phyloP scores from a whole-genome alignment of 1,140 invertebrate species.

The Euglossa dilemma region DNA sequence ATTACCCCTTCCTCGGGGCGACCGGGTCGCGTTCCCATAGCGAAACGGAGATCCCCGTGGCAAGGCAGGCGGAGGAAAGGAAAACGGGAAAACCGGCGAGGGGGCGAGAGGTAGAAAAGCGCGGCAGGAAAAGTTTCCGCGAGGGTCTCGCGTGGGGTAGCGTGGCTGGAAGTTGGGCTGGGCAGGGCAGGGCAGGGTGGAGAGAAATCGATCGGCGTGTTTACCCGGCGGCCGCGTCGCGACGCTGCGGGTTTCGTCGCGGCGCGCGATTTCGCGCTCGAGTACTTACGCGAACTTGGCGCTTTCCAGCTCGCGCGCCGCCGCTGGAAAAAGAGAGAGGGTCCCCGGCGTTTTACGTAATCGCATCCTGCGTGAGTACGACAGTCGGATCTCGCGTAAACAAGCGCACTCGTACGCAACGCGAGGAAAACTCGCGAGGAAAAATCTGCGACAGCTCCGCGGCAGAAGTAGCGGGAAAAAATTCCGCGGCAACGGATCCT shows the following conservation, averaged over 20 bases:
- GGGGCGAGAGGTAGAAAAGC: not conserved
- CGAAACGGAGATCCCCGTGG: too few relatives aligned
- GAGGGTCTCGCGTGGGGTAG: not conserved
- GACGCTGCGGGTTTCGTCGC: constrained; percentile 55
- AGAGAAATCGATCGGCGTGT: constrained; percentile 67
- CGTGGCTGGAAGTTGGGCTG: constrained; percentile 22
- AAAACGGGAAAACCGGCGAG: not conserved
- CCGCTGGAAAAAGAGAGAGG: constrained; percentile 27
- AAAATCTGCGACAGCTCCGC: too few relatives aligned
- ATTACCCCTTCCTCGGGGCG: not conserved
- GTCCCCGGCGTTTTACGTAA: constrained; percentile 56
- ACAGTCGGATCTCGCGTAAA: constrained; percentile 62
- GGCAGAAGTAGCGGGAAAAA: too few relatives aligned
- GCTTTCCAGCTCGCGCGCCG: constrained; percentile 35
- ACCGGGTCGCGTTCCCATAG: not conserved
- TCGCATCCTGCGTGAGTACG: constrained; percentile 57
- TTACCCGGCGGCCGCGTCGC: constrained; percentile 65
- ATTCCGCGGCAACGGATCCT: too few relatives aligned
- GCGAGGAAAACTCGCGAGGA: constrained; percentile 18
- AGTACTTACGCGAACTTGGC: constrained; percentile 58
- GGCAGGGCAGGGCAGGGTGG: constrained; percentile 45
- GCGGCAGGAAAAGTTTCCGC: not conserved
- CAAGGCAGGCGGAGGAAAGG: fast-evolving
- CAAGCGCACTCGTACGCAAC: constrained; percentile 45
- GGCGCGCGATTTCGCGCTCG: constrained; percentile 66